These are phyloP conservation scores for Drosophila greeni DNA, from an alignment of 2,888 invertebrate species.

Conservation along the genomic window DNA sequence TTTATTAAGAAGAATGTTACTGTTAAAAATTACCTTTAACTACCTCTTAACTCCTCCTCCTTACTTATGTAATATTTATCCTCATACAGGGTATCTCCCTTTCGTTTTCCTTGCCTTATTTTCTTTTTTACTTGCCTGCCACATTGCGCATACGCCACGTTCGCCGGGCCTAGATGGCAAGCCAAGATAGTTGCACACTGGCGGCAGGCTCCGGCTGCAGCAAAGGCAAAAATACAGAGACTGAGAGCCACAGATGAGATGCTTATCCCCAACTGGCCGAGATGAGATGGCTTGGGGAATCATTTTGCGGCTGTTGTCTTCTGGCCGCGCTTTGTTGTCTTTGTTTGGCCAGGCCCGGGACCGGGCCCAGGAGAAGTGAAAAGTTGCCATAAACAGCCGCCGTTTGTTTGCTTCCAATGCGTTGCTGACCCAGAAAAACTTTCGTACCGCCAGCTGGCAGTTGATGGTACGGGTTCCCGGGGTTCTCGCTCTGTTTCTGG, in stretches of 20 bases:
- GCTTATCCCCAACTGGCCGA: slow-evolving; percentile 58
- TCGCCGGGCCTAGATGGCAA: slow-evolving; percentile 43
- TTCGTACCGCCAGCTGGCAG: slow-evolving; percentile 53
- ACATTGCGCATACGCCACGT: slow-evolving; percentile 70
- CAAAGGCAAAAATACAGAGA: slow-evolving; percentile 10
- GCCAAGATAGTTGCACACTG: slow-evolving; percentile 29
- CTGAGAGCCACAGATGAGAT: slow-evolving; percentile 34
- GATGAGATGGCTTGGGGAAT: slow-evolving; percentile 53
- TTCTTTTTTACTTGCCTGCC: slow-evolving; percentile 32
- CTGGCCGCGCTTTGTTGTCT: slow-evolving; percentile 47
- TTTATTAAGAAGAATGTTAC: too few species aligned
- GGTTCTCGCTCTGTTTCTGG: slow-evolving; percentile 6
- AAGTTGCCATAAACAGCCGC: slow-evolving; percentile 46
- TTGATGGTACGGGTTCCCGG: slow-evolving; percentile 14
- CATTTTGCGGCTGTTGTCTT: slow-evolving; percentile 57
- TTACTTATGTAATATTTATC: not conserved
- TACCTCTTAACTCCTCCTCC: too few species aligned
- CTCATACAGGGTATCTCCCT: not conserved
- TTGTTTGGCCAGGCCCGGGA: slow-evolving; percentile 27
- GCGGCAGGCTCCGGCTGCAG: slow-evolving; percentile 34
- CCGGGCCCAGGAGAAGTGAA: slow-evolving; percentile 28
- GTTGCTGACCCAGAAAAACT: slow-evolving; percentile 71
- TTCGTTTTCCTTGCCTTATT: not conserved
- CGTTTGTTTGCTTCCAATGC: slow-evolving; percentile 64
- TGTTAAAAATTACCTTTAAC: not conserved